Evolutionary conservation across 2,888 invertebrate species (phyloP).

Genomic region (Eumerus sabulonum): DNA sequence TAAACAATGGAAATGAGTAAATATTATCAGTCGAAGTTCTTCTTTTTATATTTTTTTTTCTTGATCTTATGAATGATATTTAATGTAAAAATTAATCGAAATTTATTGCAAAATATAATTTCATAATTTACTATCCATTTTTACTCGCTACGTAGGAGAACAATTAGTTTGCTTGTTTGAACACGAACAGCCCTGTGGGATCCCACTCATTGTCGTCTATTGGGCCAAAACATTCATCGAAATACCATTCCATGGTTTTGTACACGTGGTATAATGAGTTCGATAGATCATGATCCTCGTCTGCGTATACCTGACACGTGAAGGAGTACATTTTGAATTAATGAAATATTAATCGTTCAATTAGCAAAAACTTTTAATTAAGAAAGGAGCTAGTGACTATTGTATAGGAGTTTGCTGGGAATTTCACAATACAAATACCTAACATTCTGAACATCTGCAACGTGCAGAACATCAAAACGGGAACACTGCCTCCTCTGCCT

Average conservation of each 20-base stretch:
- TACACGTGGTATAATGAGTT: slow-evolving; percentile 89
- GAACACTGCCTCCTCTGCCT: too few species aligned
- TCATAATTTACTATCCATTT: slow-evolving; percentile 5
- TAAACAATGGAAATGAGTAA: slow-evolving; percentile 51
- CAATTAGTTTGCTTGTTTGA: slow-evolving; percentile 78
- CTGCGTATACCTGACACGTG: slow-evolving; percentile 88
- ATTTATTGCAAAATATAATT: not conserved
- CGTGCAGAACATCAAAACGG: too few species aligned
- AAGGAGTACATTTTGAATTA: not conserved
- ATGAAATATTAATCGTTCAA: too few species aligned
- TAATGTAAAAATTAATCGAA: slow-evolving; percentile 12
- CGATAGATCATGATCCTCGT: slow-evolving; percentile 88
- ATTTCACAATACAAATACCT: too few species aligned
- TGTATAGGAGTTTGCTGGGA: too few species aligned
- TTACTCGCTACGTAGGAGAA: too few species aligned
- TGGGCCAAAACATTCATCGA: slow-evolving; percentile 90
- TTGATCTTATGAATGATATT: slow-evolving; percentile 10
- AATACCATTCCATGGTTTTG: slow-evolving; percentile 91
- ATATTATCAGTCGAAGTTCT: slow-evolving; percentile 62
- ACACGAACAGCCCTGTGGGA: slow-evolving; percentile 80
- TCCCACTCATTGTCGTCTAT: slow-evolving; percentile 86
- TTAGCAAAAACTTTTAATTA: too few species aligned
- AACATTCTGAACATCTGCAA: too few species aligned
- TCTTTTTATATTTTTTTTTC: slow-evolving; percentile 40
- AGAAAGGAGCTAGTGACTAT: too few species aligned